These are phyloP conservation scores for Diachasmimorpha longicaudata DNA, from an alignment of 1,140 invertebrate species.

Conservation along the genomic window DNA sequence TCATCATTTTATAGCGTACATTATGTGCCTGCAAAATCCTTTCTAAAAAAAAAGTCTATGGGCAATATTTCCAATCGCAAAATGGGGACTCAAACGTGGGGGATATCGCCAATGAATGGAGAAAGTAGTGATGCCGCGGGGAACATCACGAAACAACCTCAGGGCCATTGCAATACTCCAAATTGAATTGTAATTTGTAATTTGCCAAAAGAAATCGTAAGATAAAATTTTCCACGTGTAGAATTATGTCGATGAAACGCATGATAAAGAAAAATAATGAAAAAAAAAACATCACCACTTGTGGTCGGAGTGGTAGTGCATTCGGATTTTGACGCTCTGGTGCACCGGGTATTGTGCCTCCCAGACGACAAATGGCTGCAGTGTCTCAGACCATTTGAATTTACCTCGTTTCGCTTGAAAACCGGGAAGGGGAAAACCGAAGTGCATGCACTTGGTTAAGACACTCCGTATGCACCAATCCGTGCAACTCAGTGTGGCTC, in stretches of 20 bases:
- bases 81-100: not conserved
- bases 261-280: too few relatives aligned
- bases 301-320: too few relatives aligned
- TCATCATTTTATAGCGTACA: slow-evolving; percentile 13
- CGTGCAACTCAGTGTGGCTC: not conserved
- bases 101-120: not conserved
- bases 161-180: too few relatives aligned
- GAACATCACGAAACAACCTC: too few relatives aligned
- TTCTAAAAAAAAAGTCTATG: not conserved
- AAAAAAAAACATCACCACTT: too few relatives aligned
- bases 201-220: too few relatives aligned
- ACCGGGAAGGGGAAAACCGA: not conserved
- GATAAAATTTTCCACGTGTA: too few relatives aligned
- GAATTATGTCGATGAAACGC: too few relatives aligned
- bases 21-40: not conserved
- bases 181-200: too few relatives aligned
- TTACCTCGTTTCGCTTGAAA: not conserved
- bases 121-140: too few relatives aligned
- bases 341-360: not conserved
- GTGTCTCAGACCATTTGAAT: not conserved
- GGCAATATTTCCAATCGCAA: not conserved
- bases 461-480: not conserved
- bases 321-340: not conserved
- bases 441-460: not conserved
- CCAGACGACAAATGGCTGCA: not conserved